A percentile compares a stretch with the other conserved stretches of the same genome.
Conservation (phyloP, 2,888 invertebrate species). For the Steinernema hermaphroditum region DNA sequence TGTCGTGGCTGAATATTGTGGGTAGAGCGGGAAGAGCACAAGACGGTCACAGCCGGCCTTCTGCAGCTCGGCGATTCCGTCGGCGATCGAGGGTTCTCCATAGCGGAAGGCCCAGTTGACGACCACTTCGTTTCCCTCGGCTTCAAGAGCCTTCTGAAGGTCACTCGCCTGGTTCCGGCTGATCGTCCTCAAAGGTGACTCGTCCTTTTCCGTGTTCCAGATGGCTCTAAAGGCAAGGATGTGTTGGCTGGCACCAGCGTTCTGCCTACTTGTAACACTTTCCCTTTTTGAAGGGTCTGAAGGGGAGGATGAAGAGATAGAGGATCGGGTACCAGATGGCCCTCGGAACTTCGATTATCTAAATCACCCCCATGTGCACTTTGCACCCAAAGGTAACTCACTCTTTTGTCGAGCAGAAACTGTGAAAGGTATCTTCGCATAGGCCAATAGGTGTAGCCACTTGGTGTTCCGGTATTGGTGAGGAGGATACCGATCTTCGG, state of each 20-base stretch:
- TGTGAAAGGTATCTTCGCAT: conserved; percentile 34
- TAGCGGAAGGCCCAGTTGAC: conserved; percentile 39
- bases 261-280: conserved; percentile 32
- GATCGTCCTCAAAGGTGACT: conserved; percentile 34
- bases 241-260: background rate
- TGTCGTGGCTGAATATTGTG: conserved; percentile 36
- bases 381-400: background rate
- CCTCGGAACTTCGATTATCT: conserved; percentile 35
- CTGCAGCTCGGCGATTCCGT: conserved; percentile 31
- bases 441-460: conserved; percentile 37
- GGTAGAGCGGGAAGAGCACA: conserved; percentile 34
- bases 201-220: conserved; percentile 35
- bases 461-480: conserved; percentile 36
- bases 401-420: conserved; percentile 32
- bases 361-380: background rate
- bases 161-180: conserved; percentile 35
- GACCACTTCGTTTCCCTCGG: conserved; percentile 24
- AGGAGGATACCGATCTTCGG: conserved; percentile 36
- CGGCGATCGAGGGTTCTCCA: conserved; percentile 33
- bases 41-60: conserved; percentile 33
- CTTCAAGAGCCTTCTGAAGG: conserved; percentile 28
- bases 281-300: conserved; percentile 36
- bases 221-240: conserved; percentile 18
- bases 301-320: conserved; percentile 34
- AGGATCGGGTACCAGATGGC: conserved; percentile 36